Percentiles rank a stretch among this genome's conserved stretches.
phyloP scores from a whole-genome alignment of 2,113 vertebrate genomes.

The Aptenodytes forsteri region DNA sequence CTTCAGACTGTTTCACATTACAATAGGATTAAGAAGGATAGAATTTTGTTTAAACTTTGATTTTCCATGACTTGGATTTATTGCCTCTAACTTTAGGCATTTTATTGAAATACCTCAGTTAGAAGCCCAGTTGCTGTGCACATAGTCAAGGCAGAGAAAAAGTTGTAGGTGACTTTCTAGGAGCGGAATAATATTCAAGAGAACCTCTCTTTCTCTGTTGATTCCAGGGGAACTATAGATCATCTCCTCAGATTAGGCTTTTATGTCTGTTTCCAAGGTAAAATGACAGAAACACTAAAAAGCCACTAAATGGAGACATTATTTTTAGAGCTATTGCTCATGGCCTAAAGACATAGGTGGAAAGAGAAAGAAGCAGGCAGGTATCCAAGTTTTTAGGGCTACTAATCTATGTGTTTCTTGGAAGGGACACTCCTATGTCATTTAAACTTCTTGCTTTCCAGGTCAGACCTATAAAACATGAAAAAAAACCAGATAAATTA shows the following conservation, averaged over 20 bases:
- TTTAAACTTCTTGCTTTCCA: background rate
- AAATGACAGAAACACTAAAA: conserved; percentile 1
- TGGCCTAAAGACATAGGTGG: background rate
- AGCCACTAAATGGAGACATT: background rate
- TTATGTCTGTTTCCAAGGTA: background rate
- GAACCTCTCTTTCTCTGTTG: background rate
- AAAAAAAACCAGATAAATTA: background rate
- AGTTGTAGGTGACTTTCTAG: background rate
- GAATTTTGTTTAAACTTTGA: background rate
- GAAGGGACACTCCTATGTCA: background rate
- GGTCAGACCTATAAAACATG: background rate
- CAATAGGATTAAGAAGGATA: background rate
- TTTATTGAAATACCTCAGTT: background rate
- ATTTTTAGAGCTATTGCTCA: background rate
- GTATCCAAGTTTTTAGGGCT: background rate
- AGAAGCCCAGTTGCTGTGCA: background rate
- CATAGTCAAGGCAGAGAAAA: background rate
- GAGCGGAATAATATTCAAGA: background rate
- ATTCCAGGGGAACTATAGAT: background rate
- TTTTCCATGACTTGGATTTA: background rate
- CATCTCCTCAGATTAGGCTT: background rate
- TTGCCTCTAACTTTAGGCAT: background rate
- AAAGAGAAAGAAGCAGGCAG: background rate
- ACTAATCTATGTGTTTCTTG: background rate
- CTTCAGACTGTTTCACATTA: background rate